phyloP scores from a whole-genome alignment of 2,113 vertebrate species.

The Brachypteracias leptosomus region DNA sequence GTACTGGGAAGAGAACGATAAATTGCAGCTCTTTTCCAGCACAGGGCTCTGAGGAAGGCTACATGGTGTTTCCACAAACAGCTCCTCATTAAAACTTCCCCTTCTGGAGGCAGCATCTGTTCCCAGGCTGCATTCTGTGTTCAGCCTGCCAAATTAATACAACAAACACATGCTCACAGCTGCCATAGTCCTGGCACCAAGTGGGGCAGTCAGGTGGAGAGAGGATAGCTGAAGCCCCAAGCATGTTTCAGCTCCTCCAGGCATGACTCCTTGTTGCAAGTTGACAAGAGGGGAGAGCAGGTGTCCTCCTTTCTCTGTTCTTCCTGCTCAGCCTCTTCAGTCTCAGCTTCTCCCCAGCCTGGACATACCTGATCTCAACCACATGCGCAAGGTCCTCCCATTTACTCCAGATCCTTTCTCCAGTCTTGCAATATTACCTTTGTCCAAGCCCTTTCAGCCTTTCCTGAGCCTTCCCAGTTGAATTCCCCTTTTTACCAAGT shows the following conservation, averaged over 20 bases:
- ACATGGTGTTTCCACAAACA: background rate
- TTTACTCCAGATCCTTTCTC: background rate
- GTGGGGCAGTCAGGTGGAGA: background rate
- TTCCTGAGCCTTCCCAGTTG: background rate
- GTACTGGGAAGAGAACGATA: background rate
- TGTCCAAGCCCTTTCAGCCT: background rate
- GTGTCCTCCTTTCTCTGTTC: background rate
- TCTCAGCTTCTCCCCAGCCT: background rate
- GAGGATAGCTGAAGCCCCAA: background rate
- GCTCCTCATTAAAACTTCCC: background rate
- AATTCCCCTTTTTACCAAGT: background rate
- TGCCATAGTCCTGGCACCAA: background rate
- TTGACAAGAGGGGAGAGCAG: rapidly evolving
- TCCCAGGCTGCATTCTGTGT: background rate
- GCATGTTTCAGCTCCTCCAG: background rate
- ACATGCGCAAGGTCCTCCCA: rapidly evolving
- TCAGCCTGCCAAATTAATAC: background rate
- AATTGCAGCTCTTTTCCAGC: background rate
- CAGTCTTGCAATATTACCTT: background rate
- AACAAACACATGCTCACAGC: background rate
- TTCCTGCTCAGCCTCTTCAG: background rate
- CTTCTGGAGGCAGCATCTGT: background rate
- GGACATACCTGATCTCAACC: background rate
- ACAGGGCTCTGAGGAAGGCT: background rate
- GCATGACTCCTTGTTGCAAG: rapidly evolving